Conservation (phyloP, 1,140 invertebrate species). For the Drosophila pachea region DNA sequence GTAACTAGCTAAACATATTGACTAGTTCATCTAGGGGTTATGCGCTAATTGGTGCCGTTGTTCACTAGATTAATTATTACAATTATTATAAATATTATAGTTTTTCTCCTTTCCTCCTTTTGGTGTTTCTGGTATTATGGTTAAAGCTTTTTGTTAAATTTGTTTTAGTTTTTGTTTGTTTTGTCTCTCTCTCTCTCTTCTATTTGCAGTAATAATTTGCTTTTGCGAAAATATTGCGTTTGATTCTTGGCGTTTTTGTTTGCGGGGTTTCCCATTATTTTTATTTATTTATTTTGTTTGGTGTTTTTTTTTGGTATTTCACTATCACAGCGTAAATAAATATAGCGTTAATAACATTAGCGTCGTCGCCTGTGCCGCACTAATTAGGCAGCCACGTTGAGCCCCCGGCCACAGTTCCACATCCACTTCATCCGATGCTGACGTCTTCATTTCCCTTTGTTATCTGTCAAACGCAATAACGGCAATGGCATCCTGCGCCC, state of each 20-base stretch:
- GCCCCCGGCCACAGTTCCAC: slow-evolving; percentile 37
- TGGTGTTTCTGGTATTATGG: slow-evolving; percentile 47
- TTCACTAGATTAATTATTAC: slow-evolving; percentile 42
- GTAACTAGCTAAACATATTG: slow-evolving; percentile 73
- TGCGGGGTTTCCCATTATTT: slow-evolving; percentile 6
- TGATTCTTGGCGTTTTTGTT: slow-evolving; percentile 47
- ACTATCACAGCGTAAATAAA: slow-evolving; percentile 74
- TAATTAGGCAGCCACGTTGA: slow-evolving; percentile 61
- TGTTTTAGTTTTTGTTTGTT: slow-evolving; percentile 37
- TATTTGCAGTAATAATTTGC: slow-evolving; percentile 20
- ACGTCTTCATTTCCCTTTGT: slow-evolving; percentile 65
- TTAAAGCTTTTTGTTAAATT: slow-evolving; percentile 45
- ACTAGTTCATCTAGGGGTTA: slow-evolving; percentile 60
- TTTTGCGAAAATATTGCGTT: slow-evolving; percentile 66
- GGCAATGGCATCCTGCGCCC: slow-evolving; percentile 43
- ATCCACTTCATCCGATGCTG: slow-evolving; percentile 51
- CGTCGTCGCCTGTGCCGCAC: slow-evolving; percentile 32
- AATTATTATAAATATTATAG: slow-evolving; percentile 20
- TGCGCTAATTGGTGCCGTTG: slow-evolving; percentile 72
- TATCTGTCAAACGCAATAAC: slow-evolving; percentile 51
- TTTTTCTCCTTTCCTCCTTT: slow-evolving; percentile 32
- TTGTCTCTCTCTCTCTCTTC: slow-evolving; percentile 27
- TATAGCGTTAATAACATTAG: slow-evolving; percentile 49
- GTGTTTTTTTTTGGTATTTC: slow-evolving; percentile 55
- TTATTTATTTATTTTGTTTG: slow-evolving; percentile 26